Evolutionary conservation across 2,888 invertebrate species (phyloP), one percentile per base, ranked within the genome.

Genomic region (Cryptocephalus primarius): DNA sequence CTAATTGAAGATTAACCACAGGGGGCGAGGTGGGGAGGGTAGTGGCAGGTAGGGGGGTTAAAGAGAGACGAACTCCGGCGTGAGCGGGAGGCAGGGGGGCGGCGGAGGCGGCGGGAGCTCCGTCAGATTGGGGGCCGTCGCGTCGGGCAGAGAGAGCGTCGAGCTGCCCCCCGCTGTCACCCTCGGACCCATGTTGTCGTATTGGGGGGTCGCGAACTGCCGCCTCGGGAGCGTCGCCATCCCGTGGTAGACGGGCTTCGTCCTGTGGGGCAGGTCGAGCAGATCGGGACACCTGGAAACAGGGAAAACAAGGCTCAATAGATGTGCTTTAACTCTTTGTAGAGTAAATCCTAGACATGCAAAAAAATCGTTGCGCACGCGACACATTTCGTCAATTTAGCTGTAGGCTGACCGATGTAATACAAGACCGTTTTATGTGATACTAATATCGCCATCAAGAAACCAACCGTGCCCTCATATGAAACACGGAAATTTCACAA

Each of bases 181-280:
- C 54, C 90, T 77, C 44, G 89, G 86, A 8, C 90, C 90, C 85
- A 90, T 88, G 71, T 90, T 90, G 72, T 92, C 91, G 68, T 91
- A 90, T 63, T 72, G 76, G 60, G 63, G 67, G 68, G 50, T 42
- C 48, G 66, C 60, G 50, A 66, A 46, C 10, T 63, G 68, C 49
- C 74, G 63, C 59, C 63, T 66, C 49, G 63, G 72, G 62, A 63
- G 63, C 60, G 67, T 72, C 55, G 63, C 73, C 70, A 66, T 69
- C 45, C 64, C 71, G 58, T 66, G 71, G 58, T 69, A 70, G 55
- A 66, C 61, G 49, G 64, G 65, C 57, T 65, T 61, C 53, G 72
- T 64, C 44, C 78, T 70, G 60, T 78, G 75, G 44, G 83, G 80
- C 55, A 84, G 79, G 65, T 84, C 87, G 55, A 89, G 71, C 48